These are phyloP conservation scores for Atrichornis clamosus DNA, from an alignment of 2,113 vertebrate species.

Conservation along the genomic window DNA sequence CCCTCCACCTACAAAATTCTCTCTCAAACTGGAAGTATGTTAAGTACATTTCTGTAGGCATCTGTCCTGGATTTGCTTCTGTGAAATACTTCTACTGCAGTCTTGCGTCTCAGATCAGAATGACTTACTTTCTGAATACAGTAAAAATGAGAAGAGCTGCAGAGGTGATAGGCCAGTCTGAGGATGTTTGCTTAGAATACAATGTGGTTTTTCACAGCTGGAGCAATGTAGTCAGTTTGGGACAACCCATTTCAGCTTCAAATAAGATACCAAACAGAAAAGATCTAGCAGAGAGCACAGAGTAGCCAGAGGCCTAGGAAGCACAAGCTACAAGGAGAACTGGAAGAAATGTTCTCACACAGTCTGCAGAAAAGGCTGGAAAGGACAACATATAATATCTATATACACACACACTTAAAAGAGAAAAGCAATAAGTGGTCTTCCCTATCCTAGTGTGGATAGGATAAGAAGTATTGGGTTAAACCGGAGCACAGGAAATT, in stretches of 20 bases:
- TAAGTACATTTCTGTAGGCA: constrained; percentile 4
- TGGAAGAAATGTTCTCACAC: not conserved
- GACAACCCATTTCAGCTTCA: not conserved
- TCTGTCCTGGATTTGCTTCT: constrained; percentile 17
- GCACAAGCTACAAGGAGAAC: not conserved
- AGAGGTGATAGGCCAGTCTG: not conserved
- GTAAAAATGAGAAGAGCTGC: not conserved
- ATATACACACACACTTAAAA: not conserved
- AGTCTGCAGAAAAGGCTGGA: not conserved
- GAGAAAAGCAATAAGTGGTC: not conserved
- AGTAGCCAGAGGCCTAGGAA: not conserved
- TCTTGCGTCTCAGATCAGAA: not conserved
- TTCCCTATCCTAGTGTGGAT: not conserved
- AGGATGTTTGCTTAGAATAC: not conserved
- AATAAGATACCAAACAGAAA: not conserved
- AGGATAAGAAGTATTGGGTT: not conserved
- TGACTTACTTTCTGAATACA: not conserved
- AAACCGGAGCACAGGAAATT: constrained; percentile 31
- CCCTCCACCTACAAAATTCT: not conserved
- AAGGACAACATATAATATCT: not conserved
- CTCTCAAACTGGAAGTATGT: not conserved
- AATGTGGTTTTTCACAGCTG: not conserved
- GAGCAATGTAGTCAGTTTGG: not conserved
- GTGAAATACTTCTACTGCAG: not conserved
- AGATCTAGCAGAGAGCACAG: not conserved